Base-by-base conservation (phyloP, 2,797 vertebrate genomes). In the Apogon hyalosoma region DNA sequence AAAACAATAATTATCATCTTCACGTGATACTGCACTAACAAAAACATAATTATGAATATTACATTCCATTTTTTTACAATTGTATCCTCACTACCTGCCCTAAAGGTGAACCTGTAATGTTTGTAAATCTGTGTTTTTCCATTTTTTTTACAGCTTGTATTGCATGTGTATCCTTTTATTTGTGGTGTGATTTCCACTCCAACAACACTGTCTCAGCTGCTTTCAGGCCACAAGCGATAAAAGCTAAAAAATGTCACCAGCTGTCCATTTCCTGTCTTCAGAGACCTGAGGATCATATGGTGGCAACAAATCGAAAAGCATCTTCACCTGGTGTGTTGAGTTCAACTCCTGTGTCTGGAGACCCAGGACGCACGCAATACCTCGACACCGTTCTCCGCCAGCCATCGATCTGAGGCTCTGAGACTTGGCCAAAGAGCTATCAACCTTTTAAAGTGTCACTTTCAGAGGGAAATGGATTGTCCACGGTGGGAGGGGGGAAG, bases 401-500 rank as follows among this genome's bases (percentile, higher is more conserved):
- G 72, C 59, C 87, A 90, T 88, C 77, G 85, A 92, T 87, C 79
- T 61, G 48, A 80, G 46, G 75, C 80, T 61, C 57, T 15, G 68
- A 80, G 76, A 69, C 66, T 65, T 33, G 48, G 80, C 88, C 82
- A 80, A 80, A 79, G 79, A 80, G 85, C 85, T 79, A 87, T 87
- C 85, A 88, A 76, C 78, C 88, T 85, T 84, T 87, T 85, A 84
- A 84, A 85, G 83, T 86, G 86, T 89, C 88, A 84, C 80, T 88
- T 91, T 88, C 79, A 88, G 62, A 68, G 71, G 79, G 73, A 80
- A 89, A 88, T 87, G 67, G 84, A 87, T 88, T 82, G 77, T 7
- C 13, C 19, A 21, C 5, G 5, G 15, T 3, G 3, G 54, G 60
- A 67, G 78, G 71, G 74, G 63, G 60, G 69, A 24, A 60, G 65